Conservation (phyloP, 2,888 invertebrate genomes). For the Eupithecia subfuscata region DNA sequence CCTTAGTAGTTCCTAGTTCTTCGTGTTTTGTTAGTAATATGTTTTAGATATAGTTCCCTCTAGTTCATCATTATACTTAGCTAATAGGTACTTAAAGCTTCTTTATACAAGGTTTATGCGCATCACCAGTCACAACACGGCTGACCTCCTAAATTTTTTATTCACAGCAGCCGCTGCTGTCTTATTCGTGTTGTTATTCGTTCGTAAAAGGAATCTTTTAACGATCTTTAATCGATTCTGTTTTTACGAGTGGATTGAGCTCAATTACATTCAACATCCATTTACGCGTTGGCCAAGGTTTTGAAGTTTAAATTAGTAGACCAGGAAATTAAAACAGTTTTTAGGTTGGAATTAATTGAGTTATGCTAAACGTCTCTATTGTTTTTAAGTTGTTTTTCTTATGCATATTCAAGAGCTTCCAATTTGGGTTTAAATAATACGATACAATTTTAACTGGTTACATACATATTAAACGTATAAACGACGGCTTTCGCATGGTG, state of each 20-base stretch:
- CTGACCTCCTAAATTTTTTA: slow-evolving; percentile 62
- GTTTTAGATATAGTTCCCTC: not conserved
- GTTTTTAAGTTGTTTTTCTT: not conserved
- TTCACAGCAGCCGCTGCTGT: slow-evolving; percentile 50
- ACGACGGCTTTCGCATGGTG: not conserved
- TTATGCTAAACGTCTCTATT: slow-evolving; percentile 9
- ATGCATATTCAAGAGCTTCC: not conserved
- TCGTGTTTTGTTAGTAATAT: not conserved
- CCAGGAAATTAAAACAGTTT: slow-evolving; percentile 45
- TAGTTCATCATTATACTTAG: not conserved
- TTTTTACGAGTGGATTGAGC: slow-evolving; percentile 52
- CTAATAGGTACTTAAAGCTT: not conserved
- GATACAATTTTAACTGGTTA: too few species aligned
- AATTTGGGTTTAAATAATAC: not conserved
- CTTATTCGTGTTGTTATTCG: slow-evolving; percentile 49
- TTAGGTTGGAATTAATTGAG: slow-evolving; percentile 8
- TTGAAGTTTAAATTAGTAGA: slow-evolving; percentile 38
- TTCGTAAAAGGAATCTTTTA: slow-evolving; percentile 48
- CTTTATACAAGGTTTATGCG: slow-evolving; percentile 36
- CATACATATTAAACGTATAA: too few species aligned
- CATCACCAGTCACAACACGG: slow-evolving; percentile 51
- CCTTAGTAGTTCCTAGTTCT: not conserved
- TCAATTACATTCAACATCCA: slow-evolving; percentile 54
- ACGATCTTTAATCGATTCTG: slow-evolving; percentile 46
- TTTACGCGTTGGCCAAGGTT: slow-evolving; percentile 58